A percentile compares a stretch with the other conserved stretches of the same genome.
Evolutionary conservation across 35 echinoderm and acorn worm genomes (phyloP).

Genomic region (Heliocidaris erythrogramma): DNA sequence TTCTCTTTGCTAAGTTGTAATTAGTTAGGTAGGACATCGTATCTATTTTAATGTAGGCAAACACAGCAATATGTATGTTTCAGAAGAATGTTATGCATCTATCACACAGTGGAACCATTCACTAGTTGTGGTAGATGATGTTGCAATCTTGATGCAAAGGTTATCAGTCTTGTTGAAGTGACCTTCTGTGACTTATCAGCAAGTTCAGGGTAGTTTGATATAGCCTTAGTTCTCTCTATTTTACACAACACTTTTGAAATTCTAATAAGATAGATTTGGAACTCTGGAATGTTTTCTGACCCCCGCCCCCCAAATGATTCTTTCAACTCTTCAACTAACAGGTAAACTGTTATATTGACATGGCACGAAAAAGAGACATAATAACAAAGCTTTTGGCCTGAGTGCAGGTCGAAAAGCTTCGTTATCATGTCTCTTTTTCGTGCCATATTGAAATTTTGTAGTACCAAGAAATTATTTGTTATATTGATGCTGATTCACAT

Average conservation of each 20-base stretch:
- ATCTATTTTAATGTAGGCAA: too few species aligned
- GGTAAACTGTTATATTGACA: background rate
- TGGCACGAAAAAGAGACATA: too few species aligned
- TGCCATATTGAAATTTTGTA: background rate
- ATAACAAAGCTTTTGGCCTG: too few species aligned
- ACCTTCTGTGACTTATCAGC: background rate
- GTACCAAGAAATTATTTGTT: background rate
- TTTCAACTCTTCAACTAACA: too few species aligned
- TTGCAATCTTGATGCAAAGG: background rate
- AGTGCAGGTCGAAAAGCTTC: too few species aligned
- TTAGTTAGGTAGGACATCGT: background rate
- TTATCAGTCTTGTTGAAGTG: background rate
- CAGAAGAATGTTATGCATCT: background rate
- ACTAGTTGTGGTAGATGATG: background rate
- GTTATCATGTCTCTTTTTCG: too few species aligned
- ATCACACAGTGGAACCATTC: background rate
- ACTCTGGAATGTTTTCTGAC: background rate
- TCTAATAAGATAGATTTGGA: background rate
- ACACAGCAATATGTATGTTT: background rate
- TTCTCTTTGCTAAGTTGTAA: background rate
- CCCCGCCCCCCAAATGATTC: background rate
- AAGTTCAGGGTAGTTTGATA: conserved; percentile 17
- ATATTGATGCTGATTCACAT: background rate
- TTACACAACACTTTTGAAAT: background rate
- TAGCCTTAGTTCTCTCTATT: background rate